Conservation (phyloP, 2,113 vertebrate genomes). For the Vombatus ursinus region DNA sequence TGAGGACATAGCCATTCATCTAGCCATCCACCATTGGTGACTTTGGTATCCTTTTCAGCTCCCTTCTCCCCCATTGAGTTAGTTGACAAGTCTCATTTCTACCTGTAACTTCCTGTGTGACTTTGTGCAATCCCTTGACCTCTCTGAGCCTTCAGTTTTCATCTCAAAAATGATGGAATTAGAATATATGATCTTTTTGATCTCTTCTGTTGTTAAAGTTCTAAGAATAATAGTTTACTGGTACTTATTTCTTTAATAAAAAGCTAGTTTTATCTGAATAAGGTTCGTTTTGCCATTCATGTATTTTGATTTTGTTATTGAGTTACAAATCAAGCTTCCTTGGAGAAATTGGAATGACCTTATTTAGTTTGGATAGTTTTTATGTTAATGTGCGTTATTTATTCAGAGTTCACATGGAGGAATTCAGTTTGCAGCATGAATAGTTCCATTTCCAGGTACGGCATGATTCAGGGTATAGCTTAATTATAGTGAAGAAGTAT, state of each 20-base stretch:
- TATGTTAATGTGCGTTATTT: slow-evolving; percentile 81
- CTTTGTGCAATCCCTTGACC: not conserved
- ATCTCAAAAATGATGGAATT: not conserved
- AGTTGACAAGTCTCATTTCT: not conserved
- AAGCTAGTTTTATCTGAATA: slow-evolving; percentile 5
- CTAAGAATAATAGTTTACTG: not conserved
- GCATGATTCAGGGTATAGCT: slow-evolving; percentile 76
- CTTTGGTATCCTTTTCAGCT: not conserved
- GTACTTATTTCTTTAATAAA: slow-evolving; percentile 23
- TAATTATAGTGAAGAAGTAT: slow-evolving; percentile 84
- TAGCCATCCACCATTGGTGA: not conserved
- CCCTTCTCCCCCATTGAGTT: not conserved
- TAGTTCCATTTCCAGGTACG: slow-evolving; percentile 84
- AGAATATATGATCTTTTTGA: not conserved
- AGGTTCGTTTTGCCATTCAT: slow-evolving; percentile 37
- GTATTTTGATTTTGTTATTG: slow-evolving; percentile 68
- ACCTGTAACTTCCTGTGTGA: not conserved
- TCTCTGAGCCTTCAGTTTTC: not conserved
- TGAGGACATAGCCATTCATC: not conserved
- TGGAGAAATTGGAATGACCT: slow-evolving; percentile 74
- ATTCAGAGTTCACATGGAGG: slow-evolving; percentile 80
- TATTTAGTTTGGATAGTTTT: slow-evolving; percentile 75
- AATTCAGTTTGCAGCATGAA: slow-evolving; percentile 86
- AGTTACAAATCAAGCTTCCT: slow-evolving; percentile 73
- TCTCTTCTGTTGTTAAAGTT: not conserved